These are phyloP conservation scores for Tetragnatha versicolor DNA, from an alignment of 1,140 invertebrate genomes.

Conservation along the genomic window DNA sequence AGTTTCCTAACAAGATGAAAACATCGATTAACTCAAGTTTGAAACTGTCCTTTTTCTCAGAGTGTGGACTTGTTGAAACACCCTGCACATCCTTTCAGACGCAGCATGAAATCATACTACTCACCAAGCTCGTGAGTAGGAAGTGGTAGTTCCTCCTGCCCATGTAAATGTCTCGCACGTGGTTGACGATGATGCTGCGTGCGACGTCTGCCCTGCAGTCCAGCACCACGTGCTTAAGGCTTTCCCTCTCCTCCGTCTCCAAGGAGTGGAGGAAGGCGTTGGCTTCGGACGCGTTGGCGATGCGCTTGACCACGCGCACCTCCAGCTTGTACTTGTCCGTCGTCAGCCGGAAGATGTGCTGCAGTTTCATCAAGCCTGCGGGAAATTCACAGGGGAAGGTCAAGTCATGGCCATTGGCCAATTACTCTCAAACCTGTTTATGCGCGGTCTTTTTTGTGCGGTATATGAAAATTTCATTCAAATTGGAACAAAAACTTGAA, in stretches of 20 bases:
- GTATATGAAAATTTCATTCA: too few species aligned
- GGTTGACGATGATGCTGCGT: constrained; percentile 82
- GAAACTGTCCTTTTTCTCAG: too few species aligned
- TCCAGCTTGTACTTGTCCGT: constrained; percentile 80
- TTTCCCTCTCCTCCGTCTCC: constrained; percentile 59
- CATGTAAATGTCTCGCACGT: constrained; percentile 83
- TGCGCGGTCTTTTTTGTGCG: too few species aligned
- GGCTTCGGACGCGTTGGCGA: constrained; percentile 64
- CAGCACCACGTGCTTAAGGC: constrained; percentile 84
- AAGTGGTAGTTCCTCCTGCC: constrained; percentile 90
- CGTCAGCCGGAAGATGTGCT: constrained; percentile 81
- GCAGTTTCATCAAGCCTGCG: constrained; percentile 84
- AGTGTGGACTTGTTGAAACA: too few species aligned
- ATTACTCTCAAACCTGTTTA: too few species aligned
- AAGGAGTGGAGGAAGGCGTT: constrained; percentile 57
- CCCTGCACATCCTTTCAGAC: too few species aligned
- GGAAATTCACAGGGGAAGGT: too few species aligned
- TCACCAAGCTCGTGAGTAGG: constrained; percentile 86
- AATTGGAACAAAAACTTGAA: too few species aligned
- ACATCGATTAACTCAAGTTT: too few species aligned
- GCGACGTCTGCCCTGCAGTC: constrained; percentile 87
- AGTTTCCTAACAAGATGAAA: too few species aligned
- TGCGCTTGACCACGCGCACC: constrained; percentile 71
- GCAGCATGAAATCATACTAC: too few species aligned
- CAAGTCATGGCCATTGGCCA: too few species aligned